Evolutionary conservation across 2,797 vertebrate genomes (phyloP).

Genomic region (Hafferia zeledoni): DNA sequence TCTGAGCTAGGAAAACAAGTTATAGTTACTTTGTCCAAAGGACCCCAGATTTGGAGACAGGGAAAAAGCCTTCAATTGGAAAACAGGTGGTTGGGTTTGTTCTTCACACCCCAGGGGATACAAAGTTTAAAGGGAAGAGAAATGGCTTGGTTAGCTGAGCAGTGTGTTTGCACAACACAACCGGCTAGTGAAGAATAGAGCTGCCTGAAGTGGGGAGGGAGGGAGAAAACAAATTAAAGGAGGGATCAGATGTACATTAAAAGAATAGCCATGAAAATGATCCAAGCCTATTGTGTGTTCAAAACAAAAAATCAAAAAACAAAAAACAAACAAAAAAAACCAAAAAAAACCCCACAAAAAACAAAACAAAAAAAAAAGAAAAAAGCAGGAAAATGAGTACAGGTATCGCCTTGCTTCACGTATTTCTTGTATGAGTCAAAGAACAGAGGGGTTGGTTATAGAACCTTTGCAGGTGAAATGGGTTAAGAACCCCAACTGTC

Average conservation of each 20-base stretch:
- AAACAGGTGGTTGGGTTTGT: not conserved
- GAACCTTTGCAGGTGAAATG: not conserved
- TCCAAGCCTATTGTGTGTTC: not conserved
- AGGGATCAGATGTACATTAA: not conserved
- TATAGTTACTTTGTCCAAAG: not conserved
- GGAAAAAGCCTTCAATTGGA: not conserved
- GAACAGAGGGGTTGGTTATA: not conserved
- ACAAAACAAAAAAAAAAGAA: not conserved
- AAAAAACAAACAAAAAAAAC: too few species aligned
- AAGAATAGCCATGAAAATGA: not conserved
- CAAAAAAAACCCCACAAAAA: too few species aligned
- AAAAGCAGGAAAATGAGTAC: not conserved
- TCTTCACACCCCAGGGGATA: not conserved
- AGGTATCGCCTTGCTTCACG: not conserved
- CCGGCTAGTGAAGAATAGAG: not conserved
- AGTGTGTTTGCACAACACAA: not conserved
- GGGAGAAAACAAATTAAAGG: not conserved
- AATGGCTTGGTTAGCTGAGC: not conserved
- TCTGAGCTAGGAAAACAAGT: not conserved
- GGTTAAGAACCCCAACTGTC: not conserved
- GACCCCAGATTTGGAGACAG: not conserved
- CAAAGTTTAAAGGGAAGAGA: conserved; percentile 3
- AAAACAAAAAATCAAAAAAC: too few species aligned
- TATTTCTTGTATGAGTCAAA: not conserved
- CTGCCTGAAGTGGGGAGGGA: not conserved